Base-by-base conservation (phyloP, 2,888 invertebrate genomes). In the Lasioglossum oenotherae region DNA sequence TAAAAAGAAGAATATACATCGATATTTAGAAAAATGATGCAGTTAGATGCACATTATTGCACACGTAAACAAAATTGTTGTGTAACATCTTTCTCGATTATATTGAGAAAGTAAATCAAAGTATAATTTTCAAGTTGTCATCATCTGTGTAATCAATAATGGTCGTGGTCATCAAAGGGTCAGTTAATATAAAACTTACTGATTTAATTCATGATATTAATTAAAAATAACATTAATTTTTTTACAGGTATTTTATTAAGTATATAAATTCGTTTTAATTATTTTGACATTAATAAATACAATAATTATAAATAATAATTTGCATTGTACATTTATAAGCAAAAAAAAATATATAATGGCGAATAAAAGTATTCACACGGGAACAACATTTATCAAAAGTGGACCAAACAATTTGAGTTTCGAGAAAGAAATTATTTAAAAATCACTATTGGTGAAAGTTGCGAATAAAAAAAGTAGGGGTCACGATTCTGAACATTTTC, bases 241-340 rank as follows among this genome's bases (percentile, higher is more conserved):
- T 38, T 69, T 23, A 69, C 19, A 69, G 19, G 38, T 35, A 38
- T 69, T 38, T 71, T 38, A 71, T 41, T 71, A 71, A n/a, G 2
- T 41, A 41, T 71, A 41, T 41, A 71, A 38, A 71, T 38, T 57
- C 4, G 10, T 71, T 71, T 41, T 2, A 41, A 41, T 23, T 71
- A 41, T 23, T 38, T 38, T 69, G 10, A 38, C 38, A 71, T 71
- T n/a, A n/a, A 38, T 41, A 10, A 41, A 71, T 71, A 41, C 41
- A 71, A 71, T 44, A 71, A 71, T 71, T 71, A 71, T 71, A 41
- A 38, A 41, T 41, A 23, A 41, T 38, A 69, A 69, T 23, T 69
- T 71, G n/a, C 71, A 41, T n/a, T 41, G 14, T 71, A 71, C 23
- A 41, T n/a, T 71, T n/a, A 38, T 41, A 71, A 12, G 14, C 14